These are phyloP conservation scores for Lonchura striata DNA, from an alignment of 2,113 vertebrate species.

Conservation along the genomic window DNA sequence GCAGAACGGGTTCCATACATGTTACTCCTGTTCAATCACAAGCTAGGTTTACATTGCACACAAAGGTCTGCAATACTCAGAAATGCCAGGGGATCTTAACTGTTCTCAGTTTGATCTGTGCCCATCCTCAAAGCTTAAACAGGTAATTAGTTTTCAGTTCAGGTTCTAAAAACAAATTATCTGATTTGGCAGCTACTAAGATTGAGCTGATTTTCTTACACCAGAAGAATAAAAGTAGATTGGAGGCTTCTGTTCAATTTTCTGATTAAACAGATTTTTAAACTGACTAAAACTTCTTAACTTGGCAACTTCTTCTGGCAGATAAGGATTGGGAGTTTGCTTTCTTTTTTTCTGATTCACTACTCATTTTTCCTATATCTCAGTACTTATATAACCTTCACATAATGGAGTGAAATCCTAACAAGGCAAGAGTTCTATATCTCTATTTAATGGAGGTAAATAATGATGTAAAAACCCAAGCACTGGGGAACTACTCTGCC, in stretches of 20 bases:
- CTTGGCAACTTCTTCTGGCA: not conserved
- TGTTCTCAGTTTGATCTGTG: constrained; percentile 36
- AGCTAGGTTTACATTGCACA: constrained; percentile 6
- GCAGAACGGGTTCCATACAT: not conserved
- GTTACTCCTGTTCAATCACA: constrained; percentile 33
- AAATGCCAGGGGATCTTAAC: constrained; percentile 73
- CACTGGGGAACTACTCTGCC: not conserved
- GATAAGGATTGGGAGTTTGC: not conserved
- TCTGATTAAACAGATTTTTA: not conserved
- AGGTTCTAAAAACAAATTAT: not conserved
- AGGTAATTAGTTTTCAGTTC: not conserved
- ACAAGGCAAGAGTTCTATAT: not conserved
- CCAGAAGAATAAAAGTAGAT: not conserved
- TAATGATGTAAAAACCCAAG: not conserved
- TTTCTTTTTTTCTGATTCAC: not conserved
- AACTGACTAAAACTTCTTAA: not conserved
- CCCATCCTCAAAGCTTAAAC: not conserved
- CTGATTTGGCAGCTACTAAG: not conserved
- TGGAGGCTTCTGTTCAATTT: not conserved
- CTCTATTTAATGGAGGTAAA: not conserved
- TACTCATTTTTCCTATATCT: rapidly evolving
- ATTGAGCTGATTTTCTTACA: not conserved
- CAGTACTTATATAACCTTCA: not conserved
- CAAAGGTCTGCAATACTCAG: constrained; percentile 37
- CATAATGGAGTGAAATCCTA: not conserved